phyloP scores from a whole-genome alignment of 1,140 invertebrate genomes.

The Drosophila persimilis region DNA sequence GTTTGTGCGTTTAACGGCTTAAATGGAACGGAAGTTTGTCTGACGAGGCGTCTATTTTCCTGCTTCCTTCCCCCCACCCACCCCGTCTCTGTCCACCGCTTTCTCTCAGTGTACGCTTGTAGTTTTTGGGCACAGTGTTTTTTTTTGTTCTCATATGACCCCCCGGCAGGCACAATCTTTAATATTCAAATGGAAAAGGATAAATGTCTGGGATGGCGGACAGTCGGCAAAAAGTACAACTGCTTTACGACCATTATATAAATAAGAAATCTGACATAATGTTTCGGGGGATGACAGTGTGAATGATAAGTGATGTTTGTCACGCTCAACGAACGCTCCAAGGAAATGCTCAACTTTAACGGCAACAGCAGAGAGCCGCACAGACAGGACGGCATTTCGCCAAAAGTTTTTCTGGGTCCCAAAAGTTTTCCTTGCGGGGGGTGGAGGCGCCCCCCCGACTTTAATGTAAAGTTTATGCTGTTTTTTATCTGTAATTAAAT shows the following conservation, averaged over 20 bases:
- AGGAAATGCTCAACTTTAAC: constrained; percentile 35
- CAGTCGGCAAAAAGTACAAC: constrained; percentile 28
- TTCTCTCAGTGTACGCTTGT: constrained; percentile 59
- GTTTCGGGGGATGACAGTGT: constrained; percentile 39
- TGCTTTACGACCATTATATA: constrained; percentile 52
- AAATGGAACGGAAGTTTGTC: constrained; percentile 69
- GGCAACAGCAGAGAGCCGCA: background rate
- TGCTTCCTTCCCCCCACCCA: background rate
- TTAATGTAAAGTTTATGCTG: constrained; percentile 22
- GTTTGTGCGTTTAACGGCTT: constrained; percentile 69
- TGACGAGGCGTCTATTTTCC: constrained; percentile 33
- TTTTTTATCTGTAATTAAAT: constrained; percentile 43
- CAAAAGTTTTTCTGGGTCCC: too few species aligned
- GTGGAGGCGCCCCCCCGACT: background rate
- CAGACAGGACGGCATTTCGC: too few species aligned
- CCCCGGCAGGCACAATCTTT: constrained; percentile 60
- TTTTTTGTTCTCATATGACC: constrained; percentile 16
- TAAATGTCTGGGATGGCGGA: constrained; percentile 12
- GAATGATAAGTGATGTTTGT: constrained; percentile 54
- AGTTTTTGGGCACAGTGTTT: constrained; percentile 28
- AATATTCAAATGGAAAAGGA: constrained; percentile 69
- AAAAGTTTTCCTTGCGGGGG: too few species aligned
- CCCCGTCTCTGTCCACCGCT: constrained; percentile 9
- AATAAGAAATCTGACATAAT: constrained; percentile 55
- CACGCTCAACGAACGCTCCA: constrained; percentile 36